phyloP scores from a whole-genome alignment of 1,140 invertebrate genomes.

The Adoxophyes honmai region DNA sequence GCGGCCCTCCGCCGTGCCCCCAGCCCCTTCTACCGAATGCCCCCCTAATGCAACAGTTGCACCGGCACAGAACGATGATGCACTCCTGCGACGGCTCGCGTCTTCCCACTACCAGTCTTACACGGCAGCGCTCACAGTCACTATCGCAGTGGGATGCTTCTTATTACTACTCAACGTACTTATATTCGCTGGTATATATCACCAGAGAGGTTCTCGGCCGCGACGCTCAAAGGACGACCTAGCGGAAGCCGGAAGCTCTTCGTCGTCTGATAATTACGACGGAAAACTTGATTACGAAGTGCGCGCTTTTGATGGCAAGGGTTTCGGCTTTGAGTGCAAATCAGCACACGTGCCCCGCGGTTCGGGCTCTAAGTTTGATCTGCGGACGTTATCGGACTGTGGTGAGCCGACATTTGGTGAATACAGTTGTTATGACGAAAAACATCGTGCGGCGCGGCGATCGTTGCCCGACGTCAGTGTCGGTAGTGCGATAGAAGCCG shows the following conservation, averaged over 20 bases:
- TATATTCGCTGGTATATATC: constrained; percentile 96
- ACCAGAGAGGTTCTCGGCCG: constrained; percentile 84
- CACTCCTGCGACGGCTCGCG: constrained; percentile 84
- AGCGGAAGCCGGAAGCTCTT: constrained; percentile 83
- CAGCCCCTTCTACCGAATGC: constrained; percentile 81
- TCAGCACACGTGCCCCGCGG: constrained; percentile 60
- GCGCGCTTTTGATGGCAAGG: constrained; percentile 78
- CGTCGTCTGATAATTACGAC: constrained; percentile 78
- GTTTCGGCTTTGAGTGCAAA: constrained; percentile 78
- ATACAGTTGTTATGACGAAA: constrained; percentile 81
- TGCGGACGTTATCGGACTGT: constrained; percentile 75
- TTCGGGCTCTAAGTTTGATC: constrained; percentile 72
- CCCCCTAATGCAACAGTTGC: constrained; percentile 80
- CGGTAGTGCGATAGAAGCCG: constrained; percentile 76
- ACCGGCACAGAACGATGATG: constrained; percentile 78
- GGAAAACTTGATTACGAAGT: constrained; percentile 80
- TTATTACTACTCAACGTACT: constrained; percentile 93
- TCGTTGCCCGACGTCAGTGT: constrained; percentile 82
- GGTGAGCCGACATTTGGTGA: constrained; percentile 78
- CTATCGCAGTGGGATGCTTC: constrained; percentile 94
- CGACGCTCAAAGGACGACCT: constrained; percentile 87
- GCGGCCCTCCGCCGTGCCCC: constrained; percentile 42
- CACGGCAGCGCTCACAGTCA: constrained; percentile 93
- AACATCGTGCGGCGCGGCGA: constrained; percentile 76
- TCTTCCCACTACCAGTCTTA: constrained; percentile 91